Evolutionary conservation across 2,113 vertebrate genomes (phyloP).

Genomic region (Clarias magur): DNA sequence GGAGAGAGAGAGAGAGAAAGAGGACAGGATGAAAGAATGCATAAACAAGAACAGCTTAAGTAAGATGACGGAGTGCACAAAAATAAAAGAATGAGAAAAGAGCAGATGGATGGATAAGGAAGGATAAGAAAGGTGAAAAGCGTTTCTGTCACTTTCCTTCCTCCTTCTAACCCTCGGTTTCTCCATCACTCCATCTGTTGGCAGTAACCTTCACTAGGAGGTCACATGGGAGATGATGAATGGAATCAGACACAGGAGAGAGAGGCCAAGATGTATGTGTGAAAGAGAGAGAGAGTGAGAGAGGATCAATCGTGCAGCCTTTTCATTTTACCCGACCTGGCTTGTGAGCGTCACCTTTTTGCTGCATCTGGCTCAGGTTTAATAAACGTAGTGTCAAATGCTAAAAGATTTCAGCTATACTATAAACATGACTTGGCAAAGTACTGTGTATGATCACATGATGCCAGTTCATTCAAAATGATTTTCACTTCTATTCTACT

Average conservation of each 20-base stretch:
- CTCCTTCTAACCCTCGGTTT: constrained; percentile 63
- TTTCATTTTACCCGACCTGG: not conserved
- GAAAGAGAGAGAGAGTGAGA: constrained; percentile 51
- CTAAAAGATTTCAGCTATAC: not conserved
- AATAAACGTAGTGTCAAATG: not conserved
- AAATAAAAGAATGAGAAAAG: constrained; percentile 43
- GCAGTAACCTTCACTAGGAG: constrained; percentile 70
- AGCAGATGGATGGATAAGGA: constrained; percentile 36
- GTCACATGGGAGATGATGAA: constrained; percentile 74
- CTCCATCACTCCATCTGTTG: constrained; percentile 60
- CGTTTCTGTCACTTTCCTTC: constrained; percentile 60
- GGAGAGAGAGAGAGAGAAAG: not conserved
- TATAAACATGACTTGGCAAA: not conserved
- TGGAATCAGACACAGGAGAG: constrained; percentile 70
- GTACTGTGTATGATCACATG: not conserved
- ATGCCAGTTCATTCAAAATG: not conserved
- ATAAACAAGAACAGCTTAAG: constrained; percentile 19
- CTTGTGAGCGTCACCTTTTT: not conserved
- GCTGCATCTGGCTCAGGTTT: not conserved
- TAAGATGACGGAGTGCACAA: not conserved
- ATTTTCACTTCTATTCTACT: not conserved
- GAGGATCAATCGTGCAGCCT: not conserved
- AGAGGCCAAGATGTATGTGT: constrained; percentile 73
- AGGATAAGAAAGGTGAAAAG: constrained; percentile 39
- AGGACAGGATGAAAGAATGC: not conserved